phyloP scores from a whole-genome alignment of 1,140 invertebrate species.

The Magallana gigas region DNA sequence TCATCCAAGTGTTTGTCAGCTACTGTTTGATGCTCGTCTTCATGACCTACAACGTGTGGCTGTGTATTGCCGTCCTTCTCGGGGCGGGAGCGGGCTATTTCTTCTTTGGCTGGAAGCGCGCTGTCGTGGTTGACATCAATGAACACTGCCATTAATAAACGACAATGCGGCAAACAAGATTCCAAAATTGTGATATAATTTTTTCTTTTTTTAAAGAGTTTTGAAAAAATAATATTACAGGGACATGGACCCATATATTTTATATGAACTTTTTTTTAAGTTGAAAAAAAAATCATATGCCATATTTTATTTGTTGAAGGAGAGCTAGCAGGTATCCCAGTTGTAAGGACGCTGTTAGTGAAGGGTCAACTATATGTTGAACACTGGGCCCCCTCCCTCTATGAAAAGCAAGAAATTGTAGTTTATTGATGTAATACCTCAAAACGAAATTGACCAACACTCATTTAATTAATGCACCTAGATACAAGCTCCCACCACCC shows the following conservation, averaged over 20 bases:
- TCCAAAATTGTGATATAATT: neutral
- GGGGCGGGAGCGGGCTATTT: constrained; percentile 95
- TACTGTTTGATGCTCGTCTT: constrained; percentile 98
- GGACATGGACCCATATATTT: neutral
- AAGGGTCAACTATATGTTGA: too few relatives aligned
- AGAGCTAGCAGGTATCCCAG: too few relatives aligned
- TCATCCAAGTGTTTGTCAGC: constrained; percentile 92
- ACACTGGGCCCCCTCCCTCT: too few relatives aligned
- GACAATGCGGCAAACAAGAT: neutral
- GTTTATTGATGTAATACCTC: too few relatives aligned
- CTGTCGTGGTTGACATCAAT: constrained; percentile 92
- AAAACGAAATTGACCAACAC: too few relatives aligned
- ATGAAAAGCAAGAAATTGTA: too few relatives aligned
- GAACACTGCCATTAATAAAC: constrained; percentile 92
- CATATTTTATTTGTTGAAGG: neutral
- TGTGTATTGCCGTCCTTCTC: constrained; percentile 93
- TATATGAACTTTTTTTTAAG: neutral
- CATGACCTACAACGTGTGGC: constrained; percentile 98
- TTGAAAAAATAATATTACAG: constrained; percentile 17
- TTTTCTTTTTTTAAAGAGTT: neutral
- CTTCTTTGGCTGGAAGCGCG: constrained; percentile 95
- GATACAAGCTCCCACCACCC: too few relatives aligned
- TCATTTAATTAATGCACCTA: too few relatives aligned
- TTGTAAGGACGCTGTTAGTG: too few relatives aligned
- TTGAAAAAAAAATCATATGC: neutral